Evolutionary conservation across 2,888 invertebrate species (phyloP).

Genomic region (Brenthis ino): DNA sequence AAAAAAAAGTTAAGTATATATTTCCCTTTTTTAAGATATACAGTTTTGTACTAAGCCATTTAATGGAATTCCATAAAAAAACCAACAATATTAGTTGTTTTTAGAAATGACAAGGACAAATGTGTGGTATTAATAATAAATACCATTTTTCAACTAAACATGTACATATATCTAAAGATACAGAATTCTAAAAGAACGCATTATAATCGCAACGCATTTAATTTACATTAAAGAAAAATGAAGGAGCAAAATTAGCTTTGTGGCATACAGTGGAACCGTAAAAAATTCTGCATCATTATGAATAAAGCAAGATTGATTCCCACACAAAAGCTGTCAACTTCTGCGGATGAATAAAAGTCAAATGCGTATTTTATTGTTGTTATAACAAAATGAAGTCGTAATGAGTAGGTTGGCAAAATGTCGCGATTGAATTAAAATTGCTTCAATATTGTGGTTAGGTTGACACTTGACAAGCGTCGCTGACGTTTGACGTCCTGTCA

Average conservation of each 20-base stretch:
- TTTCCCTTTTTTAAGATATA: no score
- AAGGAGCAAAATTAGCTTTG: conserved; percentile 71
- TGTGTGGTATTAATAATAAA: conserved; percentile 42
- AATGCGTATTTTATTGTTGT: conserved; percentile 67
- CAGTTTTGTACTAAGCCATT: no score
- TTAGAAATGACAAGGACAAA: conserved; percentile 26
- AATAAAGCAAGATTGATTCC: conserved; percentile 74
- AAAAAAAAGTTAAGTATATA: no score
- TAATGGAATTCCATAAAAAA: no score
- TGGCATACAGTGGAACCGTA: conserved; percentile 68
- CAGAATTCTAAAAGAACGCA: conserved; percentile 38
- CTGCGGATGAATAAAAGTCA: conserved; percentile 62
- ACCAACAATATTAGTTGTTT: not conserved
- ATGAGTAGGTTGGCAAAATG: conserved; percentile 71
- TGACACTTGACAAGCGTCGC: conserved; percentile 77
- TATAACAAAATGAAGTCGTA: conserved; percentile 79
- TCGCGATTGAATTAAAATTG: conserved; percentile 78
- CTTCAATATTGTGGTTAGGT: conserved; percentile 69
- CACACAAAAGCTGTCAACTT: conserved; percentile 73
- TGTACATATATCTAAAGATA: conserved; percentile 38
- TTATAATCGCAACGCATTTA: conserved; percentile 35
- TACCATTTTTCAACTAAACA: conserved; percentile 16
- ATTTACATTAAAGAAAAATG: conserved; percentile 47
- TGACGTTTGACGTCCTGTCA: conserved; percentile 62
- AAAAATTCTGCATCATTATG: conserved; percentile 70